Percentiles rank a stretch among this genome's conserved stretches.
These are phyloP conservation scores for Stenolophus ochropezus DNA, from an alignment of 2,888 invertebrate species.

Conservation along the genomic window DNA sequence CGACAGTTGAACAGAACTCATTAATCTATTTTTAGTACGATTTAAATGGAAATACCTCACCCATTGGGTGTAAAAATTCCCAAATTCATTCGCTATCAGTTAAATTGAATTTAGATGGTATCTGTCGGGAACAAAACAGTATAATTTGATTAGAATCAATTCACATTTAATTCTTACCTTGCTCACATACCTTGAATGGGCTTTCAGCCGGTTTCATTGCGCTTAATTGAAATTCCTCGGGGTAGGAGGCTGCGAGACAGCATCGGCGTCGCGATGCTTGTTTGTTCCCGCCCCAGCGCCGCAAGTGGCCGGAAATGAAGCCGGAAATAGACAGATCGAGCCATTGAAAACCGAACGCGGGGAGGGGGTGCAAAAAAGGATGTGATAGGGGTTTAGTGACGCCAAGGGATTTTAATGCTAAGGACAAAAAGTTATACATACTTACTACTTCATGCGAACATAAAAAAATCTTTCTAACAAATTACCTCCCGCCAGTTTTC, in stretches of 20 bases:
- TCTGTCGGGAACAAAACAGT: neutral
- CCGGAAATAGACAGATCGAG: slow-evolving; percentile 20
- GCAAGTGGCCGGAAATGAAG: slow-evolving; percentile 29
- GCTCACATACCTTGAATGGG: slow-evolving; percentile 4
- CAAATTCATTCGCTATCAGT: neutral
- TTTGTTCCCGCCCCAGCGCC: neutral
- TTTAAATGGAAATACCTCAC: neutral
- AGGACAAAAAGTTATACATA: no score
- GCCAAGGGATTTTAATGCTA: no score
- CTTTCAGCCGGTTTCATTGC: neutral
- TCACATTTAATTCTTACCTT: neutral
- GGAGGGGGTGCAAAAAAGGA: neutral
- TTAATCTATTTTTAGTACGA: no score
- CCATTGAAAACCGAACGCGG: neutral
- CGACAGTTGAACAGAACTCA: no score
- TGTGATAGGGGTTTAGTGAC: no score
- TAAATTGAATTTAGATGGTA: neutral
- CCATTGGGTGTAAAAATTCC: neutral
- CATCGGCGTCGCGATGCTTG: neutral
- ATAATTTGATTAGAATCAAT: neutral
- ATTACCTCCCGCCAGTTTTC: no score
- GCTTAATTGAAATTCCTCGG: neutral
- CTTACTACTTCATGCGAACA: no score
- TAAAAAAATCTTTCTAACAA: no score
- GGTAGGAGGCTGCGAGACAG: neutral